Conservation (phyloP, 2,888 invertebrate genomes). For the Galerucella pusilla region DNA sequence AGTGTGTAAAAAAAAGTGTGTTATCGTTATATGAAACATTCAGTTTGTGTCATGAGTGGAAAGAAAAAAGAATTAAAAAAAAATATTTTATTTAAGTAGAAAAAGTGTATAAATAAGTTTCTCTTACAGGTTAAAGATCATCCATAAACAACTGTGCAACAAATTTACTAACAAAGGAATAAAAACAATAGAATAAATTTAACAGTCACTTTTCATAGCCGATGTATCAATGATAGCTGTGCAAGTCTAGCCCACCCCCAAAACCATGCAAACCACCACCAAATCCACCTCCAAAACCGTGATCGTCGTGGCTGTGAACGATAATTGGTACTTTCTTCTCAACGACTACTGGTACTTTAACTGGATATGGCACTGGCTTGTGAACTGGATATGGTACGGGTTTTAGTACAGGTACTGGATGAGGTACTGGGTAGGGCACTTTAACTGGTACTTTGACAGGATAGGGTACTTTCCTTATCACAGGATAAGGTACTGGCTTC, state of each 20-base stretch:
- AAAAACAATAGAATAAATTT: slow-evolving; percentile 35
- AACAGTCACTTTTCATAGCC: slow-evolving; percentile 23
- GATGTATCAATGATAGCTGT: slow-evolving; percentile 37
- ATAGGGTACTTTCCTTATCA: slow-evolving; percentile 68
- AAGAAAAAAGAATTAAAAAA: slow-evolving; percentile 27
- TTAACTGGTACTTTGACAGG: slow-evolving; percentile 66
- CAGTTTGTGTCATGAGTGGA: background rate
- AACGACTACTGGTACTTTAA: slow-evolving; percentile 65
- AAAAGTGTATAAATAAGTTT: slow-evolving; percentile 50
- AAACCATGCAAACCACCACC: slow-evolving; percentile 47
- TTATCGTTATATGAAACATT: too few relatives aligned
- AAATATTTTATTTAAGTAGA: slow-evolving; percentile 49
- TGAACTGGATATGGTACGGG: slow-evolving; percentile 60
- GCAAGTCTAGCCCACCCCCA: slow-evolving; percentile 39
- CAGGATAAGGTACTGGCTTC: slow-evolving; percentile 68
- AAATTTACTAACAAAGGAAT: slow-evolving; percentile 47
- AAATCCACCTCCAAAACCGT: slow-evolving; percentile 52
- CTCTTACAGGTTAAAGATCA: slow-evolving; percentile 44
- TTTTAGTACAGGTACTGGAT: slow-evolving; percentile 59
- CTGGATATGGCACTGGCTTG: slow-evolving; percentile 63
- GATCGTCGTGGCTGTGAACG: slow-evolving; percentile 63
- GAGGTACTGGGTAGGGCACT: slow-evolving; percentile 66
- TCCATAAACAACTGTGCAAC: slow-evolving; percentile 47
- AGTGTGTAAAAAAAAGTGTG: too few relatives aligned
- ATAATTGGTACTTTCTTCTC: slow-evolving; percentile 67